These are phyloP conservation scores for Neoarius graeffei DNA, from an alignment of 2,113 vertebrate species.

Conservation along the genomic window DNA sequence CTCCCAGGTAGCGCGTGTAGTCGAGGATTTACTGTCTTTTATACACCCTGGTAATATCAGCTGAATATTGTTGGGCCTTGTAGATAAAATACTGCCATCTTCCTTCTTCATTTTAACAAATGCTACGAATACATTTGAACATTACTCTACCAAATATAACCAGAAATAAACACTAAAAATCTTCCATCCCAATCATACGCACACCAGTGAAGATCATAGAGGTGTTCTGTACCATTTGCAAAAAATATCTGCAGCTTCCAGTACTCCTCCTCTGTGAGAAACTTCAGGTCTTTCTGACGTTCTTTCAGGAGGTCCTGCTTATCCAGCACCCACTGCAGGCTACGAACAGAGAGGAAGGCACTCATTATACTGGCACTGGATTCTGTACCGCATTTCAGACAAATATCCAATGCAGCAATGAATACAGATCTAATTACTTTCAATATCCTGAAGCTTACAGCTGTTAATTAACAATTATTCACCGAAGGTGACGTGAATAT, in stretches of 20 bases:
- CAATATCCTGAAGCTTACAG: neutral
- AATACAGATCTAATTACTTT: neutral
- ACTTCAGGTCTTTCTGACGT: conserved; percentile 96
- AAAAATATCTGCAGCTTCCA: conserved; percentile 99
- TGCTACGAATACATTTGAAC: no score
- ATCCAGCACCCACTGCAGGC: conserved; percentile 99
- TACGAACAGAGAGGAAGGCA: conserved; percentile 55
- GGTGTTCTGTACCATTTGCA: conserved; percentile 86
- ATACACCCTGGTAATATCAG: no score
- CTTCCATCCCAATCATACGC: neutral
- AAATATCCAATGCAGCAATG: neutral
- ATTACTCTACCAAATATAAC: no score
- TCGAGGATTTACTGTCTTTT: no score
- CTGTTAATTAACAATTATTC: no score
- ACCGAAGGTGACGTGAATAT: no score
- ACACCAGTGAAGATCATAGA: neutral
- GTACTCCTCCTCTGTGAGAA: conserved; percentile 96
- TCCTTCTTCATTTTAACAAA: no score
- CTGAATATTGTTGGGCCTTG: no score
- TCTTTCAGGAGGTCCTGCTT: conserved; percentile 98
- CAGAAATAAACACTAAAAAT: no score
- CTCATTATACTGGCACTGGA: neutral
- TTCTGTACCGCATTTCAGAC: neutral
- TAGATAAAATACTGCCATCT: no score
- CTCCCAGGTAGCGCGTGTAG: no score